These are phyloP conservation scores for Burhinus oedicnemus DNA, from an alignment of 2,113 vertebrate genomes.

Conservation along the genomic window DNA sequence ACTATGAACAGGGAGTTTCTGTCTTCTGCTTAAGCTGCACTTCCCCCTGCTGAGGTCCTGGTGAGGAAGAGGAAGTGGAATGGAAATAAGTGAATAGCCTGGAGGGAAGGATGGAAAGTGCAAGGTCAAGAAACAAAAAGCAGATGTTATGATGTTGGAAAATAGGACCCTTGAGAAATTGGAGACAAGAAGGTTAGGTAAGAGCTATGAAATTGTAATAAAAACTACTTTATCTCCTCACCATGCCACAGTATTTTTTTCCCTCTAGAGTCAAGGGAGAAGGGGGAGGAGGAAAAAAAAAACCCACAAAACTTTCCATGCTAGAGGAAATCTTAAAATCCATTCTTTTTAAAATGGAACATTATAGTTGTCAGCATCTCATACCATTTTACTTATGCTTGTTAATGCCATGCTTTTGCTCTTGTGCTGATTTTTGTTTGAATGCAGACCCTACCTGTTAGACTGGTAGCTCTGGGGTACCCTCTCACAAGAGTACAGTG, in stretches of 20 bases:
- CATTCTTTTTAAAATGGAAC: background rate
- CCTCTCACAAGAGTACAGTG: background rate
- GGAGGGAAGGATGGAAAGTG: constrained; percentile 27
- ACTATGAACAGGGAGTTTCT: background rate
- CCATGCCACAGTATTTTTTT: background rate
- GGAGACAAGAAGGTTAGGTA: background rate
- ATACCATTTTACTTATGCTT: background rate
- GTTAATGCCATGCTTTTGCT: background rate
- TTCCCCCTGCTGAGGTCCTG: background rate
- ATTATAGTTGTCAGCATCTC: background rate
- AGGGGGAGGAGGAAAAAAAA: fast-evolving
- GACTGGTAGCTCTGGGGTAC: background rate
- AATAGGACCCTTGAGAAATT: constrained; percentile 17
- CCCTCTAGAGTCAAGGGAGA: fast-evolving
- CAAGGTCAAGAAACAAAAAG: constrained; percentile 47
- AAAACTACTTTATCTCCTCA: background rate
- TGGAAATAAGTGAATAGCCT: constrained; percentile 23
- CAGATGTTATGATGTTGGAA: constrained; percentile 16
- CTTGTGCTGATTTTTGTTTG: background rate
- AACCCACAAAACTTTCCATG: background rate
- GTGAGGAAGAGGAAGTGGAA: background rate
- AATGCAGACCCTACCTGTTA: background rate
- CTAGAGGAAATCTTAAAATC: background rate
- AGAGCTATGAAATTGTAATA: background rate
- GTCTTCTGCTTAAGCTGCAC: constrained; percentile 13